Percentiles rank a stretch among this genome's conserved stretches.
Evolutionary conservation across 2,888 invertebrate genomes (phyloP).

Genomic region (Cabera pusaria): DNA sequence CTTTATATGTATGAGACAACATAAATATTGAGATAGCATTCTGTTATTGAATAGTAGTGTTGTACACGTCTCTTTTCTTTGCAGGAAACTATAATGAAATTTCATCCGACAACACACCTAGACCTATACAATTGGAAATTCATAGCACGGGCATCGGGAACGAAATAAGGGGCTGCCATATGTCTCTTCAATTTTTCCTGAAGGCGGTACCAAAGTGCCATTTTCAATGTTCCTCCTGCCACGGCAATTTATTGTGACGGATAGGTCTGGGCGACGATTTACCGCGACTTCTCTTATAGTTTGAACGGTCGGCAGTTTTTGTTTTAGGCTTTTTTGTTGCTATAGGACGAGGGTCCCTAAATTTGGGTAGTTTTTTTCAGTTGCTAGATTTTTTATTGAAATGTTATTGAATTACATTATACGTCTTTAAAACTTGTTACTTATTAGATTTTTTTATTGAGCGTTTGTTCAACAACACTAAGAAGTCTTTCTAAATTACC

Average conservation of each 20-base stretch:
- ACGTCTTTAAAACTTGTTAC: no score
- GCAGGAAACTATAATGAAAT: constrained; percentile 21
- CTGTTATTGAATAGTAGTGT: constrained; percentile 15
- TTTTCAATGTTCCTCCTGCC: constrained; percentile 51
- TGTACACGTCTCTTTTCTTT: constrained; percentile 15
- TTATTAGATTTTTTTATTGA: no score
- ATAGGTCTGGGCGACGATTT: constrained; percentile 36
- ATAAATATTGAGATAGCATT: neutral
- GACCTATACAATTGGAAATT: constrained; percentile 26
- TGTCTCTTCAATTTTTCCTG: constrained; percentile 37
- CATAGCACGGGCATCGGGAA: constrained; percentile 26
- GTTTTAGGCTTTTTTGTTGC: constrained; percentile 16
- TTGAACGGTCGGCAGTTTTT: constrained; percentile 15
- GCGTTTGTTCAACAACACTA: no score
- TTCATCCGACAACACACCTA: constrained; percentile 21
- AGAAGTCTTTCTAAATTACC: no score
- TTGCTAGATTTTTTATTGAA: no score
- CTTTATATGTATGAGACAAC: no score
- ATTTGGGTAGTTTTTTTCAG: constrained; percentile 8
- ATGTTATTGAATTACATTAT: no score
- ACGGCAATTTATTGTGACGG: constrained; percentile 63
- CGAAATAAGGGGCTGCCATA: constrained; percentile 31
- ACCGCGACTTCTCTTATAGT: constrained; percentile 14
- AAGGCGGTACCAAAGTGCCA: constrained; percentile 33
- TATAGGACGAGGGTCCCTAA: constrained; percentile 10